Conservation (phyloP, 2,797 vertebrate genomes). For the Martes flavigula region DNA sequence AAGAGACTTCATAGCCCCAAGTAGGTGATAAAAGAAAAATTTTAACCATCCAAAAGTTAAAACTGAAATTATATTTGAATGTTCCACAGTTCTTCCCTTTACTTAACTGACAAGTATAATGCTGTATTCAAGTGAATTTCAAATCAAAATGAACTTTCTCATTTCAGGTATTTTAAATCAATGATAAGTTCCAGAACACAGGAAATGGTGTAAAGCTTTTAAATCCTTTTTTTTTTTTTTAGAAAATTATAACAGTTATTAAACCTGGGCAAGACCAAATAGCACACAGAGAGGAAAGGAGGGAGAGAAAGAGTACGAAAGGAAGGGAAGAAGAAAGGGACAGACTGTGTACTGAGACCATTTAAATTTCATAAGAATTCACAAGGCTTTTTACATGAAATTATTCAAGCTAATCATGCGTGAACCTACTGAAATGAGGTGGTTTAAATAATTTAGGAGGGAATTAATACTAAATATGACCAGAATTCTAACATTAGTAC, state of each 20-base stretch:
- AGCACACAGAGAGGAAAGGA: background rate
- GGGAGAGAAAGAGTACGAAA: background rate
- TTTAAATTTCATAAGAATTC: slow-evolving; percentile 22
- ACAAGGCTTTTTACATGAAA: slow-evolving; percentile 1
- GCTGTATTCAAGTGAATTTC: background rate
- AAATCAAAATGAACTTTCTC: background rate
- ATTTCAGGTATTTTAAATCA: background rate
- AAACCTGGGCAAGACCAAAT: background rate
- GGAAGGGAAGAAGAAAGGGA: background rate
- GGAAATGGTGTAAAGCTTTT: background rate
- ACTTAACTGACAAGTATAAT: background rate
- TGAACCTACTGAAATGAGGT: slow-evolving; percentile 35
- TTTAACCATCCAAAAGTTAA: background rate
- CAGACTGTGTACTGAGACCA: background rate
- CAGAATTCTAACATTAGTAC: slow-evolving; percentile 31
- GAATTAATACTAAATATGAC: slow-evolving; percentile 15
- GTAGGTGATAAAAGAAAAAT: background rate
- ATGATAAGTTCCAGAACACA: background rate
- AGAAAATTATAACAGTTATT: background rate
- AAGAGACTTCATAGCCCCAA: background rate
- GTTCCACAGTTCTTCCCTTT: background rate
- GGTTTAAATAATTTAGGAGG: slow-evolving; percentile 44
- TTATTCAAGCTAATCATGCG: slow-evolving; percentile 37
- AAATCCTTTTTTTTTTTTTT: background rate
- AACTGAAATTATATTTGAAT: background rate